Base-by-base conservation (phyloP, 2,888 invertebrate genomes). In the Chymomyza amoena region DNA sequence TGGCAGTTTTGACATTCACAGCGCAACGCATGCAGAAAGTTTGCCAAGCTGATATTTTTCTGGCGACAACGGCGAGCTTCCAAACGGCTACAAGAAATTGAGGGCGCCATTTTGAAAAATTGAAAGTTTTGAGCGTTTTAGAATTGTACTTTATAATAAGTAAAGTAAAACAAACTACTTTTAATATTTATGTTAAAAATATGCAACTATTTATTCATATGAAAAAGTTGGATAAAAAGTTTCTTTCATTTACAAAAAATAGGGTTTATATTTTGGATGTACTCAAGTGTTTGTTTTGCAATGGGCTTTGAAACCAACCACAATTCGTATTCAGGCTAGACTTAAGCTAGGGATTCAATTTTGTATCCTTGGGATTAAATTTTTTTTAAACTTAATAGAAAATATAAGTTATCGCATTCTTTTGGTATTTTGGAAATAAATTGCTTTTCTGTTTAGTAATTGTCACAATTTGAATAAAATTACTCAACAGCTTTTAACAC, bases 381-480 rank as follows among this genome's bases (percentile, higher is more conserved):
- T 67, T 61, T 64, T 66, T 25, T 61, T 50, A 51, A 74, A 75
- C 65, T 68, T 74, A 75, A 75, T 70, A 72, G 51, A 72, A 74
- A 73, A 84, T 67, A 54, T 59, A 66, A 28, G 25, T 61, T 61
- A 15, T 68, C 32, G 32, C 32, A 60, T 64, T 45, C 62, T 18
- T 72, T 63, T 57, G 60, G 66, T 61, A 16, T 68, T 62, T 69
- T 60, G 62, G 62, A 63, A 80, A 77, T 25, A 83, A 72, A 83
- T 83, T 83, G 87, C 83, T 83, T 83, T 50, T 85, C 63, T 69
- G 68, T 75, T 75, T 60, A 15, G 28, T 82, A 84, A 87, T 87
- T 85, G 78, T 85, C 86, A 83, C 83, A 83, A 80, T 83, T 72
- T 72, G 70, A 82, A 85, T 83, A 82, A 80, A 80, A 83, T 71